Conservation (phyloP, 2,113 vertebrate genomes). For the Vimba vimba region DNA sequence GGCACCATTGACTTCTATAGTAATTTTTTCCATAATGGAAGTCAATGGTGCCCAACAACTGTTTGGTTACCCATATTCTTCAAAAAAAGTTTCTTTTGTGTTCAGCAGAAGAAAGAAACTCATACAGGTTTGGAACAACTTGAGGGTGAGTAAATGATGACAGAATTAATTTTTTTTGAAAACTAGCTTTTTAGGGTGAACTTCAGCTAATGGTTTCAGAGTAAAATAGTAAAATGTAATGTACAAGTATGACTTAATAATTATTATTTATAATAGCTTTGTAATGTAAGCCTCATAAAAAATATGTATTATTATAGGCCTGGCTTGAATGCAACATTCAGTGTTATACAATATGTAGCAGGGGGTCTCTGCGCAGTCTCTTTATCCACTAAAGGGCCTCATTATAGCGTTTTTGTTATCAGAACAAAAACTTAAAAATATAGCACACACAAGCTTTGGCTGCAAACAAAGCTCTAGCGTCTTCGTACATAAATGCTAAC, state of each 20-base stretch:
- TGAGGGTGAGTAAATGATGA: no score
- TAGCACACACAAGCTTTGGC: neutral
- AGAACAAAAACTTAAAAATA: neutral
- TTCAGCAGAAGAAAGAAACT: no score
- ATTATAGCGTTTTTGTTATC: neutral
- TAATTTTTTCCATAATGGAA: no score
- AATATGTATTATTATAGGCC: neutral
- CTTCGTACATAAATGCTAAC: neutral
- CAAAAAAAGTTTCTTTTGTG: no score
- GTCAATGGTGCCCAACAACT: no score
- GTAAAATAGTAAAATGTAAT: neutral
- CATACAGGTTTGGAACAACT: no score
- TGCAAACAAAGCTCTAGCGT: neutral
- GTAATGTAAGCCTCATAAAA: neutral
- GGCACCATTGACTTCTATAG: no score
- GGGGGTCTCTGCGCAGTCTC: neutral
- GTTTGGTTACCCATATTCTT: no score
- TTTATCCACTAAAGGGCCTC: neutral
- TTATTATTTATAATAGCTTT: neutral
- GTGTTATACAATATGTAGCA: neutral
- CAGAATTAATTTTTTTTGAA: no score
- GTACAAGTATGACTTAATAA: neutral
- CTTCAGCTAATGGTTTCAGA: neutral
- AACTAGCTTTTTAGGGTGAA: neutral
- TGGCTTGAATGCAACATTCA: neutral